Evolutionary conservation across 2,888 invertebrate genomes (phyloP).

Genomic region (Himalopsyche japonica): DNA sequence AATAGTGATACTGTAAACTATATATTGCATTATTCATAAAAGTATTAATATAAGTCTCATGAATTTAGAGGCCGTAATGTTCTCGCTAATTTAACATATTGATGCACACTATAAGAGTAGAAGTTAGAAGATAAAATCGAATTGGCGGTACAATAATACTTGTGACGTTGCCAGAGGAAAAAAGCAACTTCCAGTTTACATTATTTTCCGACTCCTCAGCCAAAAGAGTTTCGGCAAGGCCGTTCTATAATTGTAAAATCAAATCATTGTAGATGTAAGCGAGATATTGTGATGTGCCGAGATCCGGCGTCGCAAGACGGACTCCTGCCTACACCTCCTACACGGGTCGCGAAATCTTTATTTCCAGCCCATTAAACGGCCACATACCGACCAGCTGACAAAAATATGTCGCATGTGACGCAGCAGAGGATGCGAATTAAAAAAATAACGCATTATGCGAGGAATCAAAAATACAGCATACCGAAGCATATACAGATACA

Average conservation of each 20-base stretch:
- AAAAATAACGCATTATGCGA: too few relatives aligned
- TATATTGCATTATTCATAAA: too few relatives aligned
- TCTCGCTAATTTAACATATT: neutral
- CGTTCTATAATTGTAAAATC: neutral
- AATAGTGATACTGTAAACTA: too few relatives aligned
- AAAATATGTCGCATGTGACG: neutral
- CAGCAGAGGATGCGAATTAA: neutral
- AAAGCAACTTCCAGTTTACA: neutral
- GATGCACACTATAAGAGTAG: neutral
- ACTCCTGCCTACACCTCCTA: neutral
- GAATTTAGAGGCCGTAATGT: neutral
- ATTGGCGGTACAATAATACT: neutral
- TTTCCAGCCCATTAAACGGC: neutral
- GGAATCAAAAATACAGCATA: too few relatives aligned
- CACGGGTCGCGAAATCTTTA: neutral
- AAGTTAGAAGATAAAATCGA: neutral
- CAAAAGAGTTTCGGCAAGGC: neutral
- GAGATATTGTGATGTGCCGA: neutral
- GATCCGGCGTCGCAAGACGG: neutral
- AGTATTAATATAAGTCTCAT: too few relatives aligned
- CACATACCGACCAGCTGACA: neutral
- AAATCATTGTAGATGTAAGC: neutral
- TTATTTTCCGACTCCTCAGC: neutral
- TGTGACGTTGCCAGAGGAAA: neutral
- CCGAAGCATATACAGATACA: too few relatives aligned